Conservation (phyloP, 2,113 vertebrate genomes). For the Syngnathus scovelli region DNA sequence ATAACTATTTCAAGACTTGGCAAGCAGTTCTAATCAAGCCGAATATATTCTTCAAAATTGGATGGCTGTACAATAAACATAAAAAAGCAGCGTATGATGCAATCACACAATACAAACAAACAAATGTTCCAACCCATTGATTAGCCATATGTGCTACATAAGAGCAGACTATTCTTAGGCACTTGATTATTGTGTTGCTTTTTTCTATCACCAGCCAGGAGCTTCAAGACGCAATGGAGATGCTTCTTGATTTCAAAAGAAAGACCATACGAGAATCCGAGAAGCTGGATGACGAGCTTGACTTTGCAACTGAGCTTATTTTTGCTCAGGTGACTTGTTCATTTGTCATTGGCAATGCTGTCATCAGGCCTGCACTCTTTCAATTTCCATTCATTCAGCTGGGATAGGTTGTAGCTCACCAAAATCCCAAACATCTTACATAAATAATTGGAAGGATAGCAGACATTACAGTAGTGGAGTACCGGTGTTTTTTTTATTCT, state of each 20-base stretch:
- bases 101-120: background rate
- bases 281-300: constrained; percentile 83
- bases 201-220: constrained; percentile 74
- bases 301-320: constrained; percentile 90
- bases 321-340: constrained; percentile 81
- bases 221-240: constrained; percentile 81
- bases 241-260: constrained; percentile 81
- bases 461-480: too few species aligned
- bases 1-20: constrained; percentile 91
- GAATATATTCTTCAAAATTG: constrained; percentile 88
- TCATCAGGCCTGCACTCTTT: too few species aligned
- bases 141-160: background rate
- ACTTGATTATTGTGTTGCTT: constrained; percentile 1
- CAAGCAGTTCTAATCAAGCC: constrained; percentile 90
- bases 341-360: too few species aligned
- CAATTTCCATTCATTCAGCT: too few species aligned
- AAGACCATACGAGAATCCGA: constrained; percentile 73
- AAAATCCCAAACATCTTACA: too few species aligned
- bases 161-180: background rate
- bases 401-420: too few species aligned
- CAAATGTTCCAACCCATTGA: background rate
- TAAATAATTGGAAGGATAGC: too few species aligned
- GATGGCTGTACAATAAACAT: constrained; percentile 85
- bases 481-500: background rate
- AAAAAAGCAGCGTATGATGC: constrained; percentile 81